Conservation (phyloP, 1,140 invertebrate genomes). For the Pinna nobilis region DNA sequence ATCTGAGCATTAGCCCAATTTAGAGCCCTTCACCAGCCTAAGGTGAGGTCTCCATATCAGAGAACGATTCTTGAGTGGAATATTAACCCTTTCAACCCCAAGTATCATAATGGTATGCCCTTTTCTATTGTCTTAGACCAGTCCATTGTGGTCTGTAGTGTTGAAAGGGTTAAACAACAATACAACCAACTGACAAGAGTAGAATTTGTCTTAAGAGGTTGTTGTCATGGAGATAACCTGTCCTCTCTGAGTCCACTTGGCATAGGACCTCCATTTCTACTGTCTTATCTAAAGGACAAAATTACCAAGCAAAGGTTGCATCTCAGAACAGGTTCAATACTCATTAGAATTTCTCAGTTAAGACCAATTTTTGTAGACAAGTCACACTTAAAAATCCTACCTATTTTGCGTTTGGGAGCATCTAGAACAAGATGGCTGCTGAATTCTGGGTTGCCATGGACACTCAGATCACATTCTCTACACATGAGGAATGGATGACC, state of each 20-base stretch:
- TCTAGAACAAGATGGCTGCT: slow-evolving; percentile 61
- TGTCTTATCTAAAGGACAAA: background rate
- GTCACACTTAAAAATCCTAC: too few relatives aligned
- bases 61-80: too few relatives aligned
- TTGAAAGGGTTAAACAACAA: background rate
- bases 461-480: slow-evolving; percentile 49
- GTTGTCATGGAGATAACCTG: background rate
- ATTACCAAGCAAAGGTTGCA: background rate
- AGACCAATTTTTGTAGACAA: background rate
- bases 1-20: too few relatives aligned
- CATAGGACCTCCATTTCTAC: background rate
- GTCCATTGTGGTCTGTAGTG: background rate
- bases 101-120: background rate
- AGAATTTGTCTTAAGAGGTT: background rate
- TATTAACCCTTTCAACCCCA: slow-evolving; percentile 1
- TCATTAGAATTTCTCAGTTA: too few relatives aligned
- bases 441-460: slow-evolving; percentile 48
- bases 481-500: slow-evolving; percentile 53
- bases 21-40: too few relatives aligned
- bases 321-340: background rate
- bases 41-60: too few relatives aligned
- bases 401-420: slow-evolving; percentile 45
- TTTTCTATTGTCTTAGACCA: background rate
- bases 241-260: background rate
- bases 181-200: background rate